Percentiles rank a stretch among this genome's conserved stretches.
phyloP scores from a whole-genome alignment of 2,797 vertebrate genomes.

The Cephalopachus bancanus region DNA sequence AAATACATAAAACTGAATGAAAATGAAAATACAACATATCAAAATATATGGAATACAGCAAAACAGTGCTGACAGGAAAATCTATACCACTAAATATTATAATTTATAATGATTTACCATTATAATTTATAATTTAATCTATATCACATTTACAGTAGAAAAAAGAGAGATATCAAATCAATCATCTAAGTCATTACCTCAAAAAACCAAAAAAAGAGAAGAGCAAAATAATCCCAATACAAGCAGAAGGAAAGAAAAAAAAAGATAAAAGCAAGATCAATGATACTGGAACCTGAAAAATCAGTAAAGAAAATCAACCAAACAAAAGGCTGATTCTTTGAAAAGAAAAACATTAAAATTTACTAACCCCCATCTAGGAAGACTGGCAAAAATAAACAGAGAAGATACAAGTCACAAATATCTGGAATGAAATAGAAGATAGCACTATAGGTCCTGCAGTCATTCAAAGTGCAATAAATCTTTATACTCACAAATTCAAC shows the following conservation, averaged over 20 bases:
- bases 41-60: background rate
- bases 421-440: background rate
- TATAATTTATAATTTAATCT: too few species aligned
- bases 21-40: background rate
- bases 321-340: background rate
- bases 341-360: background rate
- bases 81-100: background rate
- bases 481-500: background rate
- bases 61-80: background rate
- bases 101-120: too few species aligned
- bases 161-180: background rate
- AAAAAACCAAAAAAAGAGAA: background rate
- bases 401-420: slow-evolving; percentile 16
- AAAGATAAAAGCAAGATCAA: background rate
- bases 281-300: background rate
- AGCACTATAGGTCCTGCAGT: background rate
- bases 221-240: background rate
- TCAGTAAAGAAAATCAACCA: background rate
- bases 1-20: slow-evolving; percentile 14
- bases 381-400: background rate
- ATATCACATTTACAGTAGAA: background rate
- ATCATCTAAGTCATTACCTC: background rate
- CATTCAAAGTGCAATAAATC: background rate
- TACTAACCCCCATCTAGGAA: background rate
- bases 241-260: slow-evolving; percentile 18